phyloP scores from a whole-genome alignment of 2,113 vertebrate species.

The Acanthisitta chloris region DNA sequence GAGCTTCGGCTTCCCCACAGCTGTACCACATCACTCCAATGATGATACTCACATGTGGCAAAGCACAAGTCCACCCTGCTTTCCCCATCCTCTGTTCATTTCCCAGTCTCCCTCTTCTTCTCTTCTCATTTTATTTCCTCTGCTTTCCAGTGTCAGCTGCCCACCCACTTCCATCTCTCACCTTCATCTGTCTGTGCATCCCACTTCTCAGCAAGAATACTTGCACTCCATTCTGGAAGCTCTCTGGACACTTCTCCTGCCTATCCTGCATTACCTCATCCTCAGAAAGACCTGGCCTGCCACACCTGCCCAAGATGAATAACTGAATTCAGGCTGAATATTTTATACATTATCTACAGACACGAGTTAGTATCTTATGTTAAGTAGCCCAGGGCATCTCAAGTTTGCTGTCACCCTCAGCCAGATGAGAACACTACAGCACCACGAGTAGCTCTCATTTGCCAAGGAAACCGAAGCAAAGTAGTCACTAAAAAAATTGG shows the following conservation, averaged over 20 bases:
- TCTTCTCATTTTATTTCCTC: neutral
- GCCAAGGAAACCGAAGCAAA: neutral
- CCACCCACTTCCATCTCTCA: neutral
- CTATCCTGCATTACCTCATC: neutral
- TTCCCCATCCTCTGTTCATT: neutral
- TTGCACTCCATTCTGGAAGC: neutral
- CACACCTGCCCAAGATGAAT: neutral
- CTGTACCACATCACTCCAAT: neutral
- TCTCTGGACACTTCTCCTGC: neutral
- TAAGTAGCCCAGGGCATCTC: neutral
- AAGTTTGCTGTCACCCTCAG: neutral
- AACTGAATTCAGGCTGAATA: neutral
- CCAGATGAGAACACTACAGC: neutral
- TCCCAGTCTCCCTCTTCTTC: neutral
- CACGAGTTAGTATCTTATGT: neutral
- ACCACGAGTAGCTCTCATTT: neutral
- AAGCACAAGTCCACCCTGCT: neutral
- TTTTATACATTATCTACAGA: neutral
- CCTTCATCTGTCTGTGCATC: neutral
- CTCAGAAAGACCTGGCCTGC: neutral
- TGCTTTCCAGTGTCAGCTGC: neutral
- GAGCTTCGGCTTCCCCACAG: neutral
- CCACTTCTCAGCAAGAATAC: neutral
- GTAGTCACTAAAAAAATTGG: neutral
- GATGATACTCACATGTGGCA: neutral